Conservation (phyloP, 2,888 invertebrate species). For the Chelonus formosanus region DNA sequence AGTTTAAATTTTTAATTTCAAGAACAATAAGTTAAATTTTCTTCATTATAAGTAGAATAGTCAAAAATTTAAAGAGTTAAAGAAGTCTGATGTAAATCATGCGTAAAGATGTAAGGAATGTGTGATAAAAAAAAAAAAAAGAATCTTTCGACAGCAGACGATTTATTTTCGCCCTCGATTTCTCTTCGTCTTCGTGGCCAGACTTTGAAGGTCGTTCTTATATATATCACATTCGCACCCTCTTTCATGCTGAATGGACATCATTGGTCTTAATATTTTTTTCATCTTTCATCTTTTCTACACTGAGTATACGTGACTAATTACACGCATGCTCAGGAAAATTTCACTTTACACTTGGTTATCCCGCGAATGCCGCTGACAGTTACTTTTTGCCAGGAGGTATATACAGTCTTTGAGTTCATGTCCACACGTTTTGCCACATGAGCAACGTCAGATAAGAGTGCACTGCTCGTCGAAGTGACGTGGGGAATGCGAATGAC, state of each 20-base stretch:
- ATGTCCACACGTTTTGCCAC: background rate
- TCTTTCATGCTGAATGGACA: slow-evolving; percentile 25
- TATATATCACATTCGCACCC: slow-evolving; percentile 26
- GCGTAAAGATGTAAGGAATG: slow-evolving; percentile 10
- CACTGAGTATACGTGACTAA: slow-evolving; percentile 22
- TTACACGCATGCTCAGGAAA: slow-evolving; percentile 23
- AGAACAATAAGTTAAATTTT: too few relatives aligned
- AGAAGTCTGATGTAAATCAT: slow-evolving; percentile 12
- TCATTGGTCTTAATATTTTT: slow-evolving; percentile 8
- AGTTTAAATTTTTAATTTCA: too few relatives aligned
- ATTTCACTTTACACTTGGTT: slow-evolving; percentile 19
- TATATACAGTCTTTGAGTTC: background rate
- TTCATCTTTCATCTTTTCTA: background rate
- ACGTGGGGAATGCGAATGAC: slow-evolving; percentile 9
- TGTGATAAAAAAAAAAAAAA: slow-evolving; percentile 7
- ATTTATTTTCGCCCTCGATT: slow-evolving; percentile 32
- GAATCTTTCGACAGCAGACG: slow-evolving; percentile 23
- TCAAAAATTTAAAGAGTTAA: slow-evolving; percentile 8
- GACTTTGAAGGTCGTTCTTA: slow-evolving; percentile 21
- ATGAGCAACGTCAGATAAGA: slow-evolving; percentile 5
- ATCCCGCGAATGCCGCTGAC: background rate
- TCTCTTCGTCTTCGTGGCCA: slow-evolving; percentile 25
- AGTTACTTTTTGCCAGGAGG: background rate
- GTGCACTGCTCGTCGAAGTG: slow-evolving; percentile 1
- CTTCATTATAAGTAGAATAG: too few relatives aligned